Conservation (phyloP, 1,140 invertebrate genomes). For the Lycorma delicatula region DNA sequence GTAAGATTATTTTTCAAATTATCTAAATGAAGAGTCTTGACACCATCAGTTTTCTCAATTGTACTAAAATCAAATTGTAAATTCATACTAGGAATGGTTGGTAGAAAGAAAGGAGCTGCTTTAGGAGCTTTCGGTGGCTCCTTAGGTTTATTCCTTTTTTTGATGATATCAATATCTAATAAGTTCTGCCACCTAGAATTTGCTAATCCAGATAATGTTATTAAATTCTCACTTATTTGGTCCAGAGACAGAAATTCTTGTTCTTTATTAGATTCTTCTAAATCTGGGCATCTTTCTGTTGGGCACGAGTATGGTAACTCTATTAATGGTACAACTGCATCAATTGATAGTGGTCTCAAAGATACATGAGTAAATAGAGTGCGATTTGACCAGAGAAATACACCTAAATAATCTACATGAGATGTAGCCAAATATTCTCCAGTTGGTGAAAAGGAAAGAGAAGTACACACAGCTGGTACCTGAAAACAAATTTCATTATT, state of each 20-base stretch:
- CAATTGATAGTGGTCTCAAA: constrained; percentile 57
- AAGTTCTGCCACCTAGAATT: constrained; percentile 90
- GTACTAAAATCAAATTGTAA: constrained; percentile 66
- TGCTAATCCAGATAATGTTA: constrained; percentile 79
- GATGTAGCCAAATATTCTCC: constrained; percentile 84
- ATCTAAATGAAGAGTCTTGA: constrained; percentile 35
- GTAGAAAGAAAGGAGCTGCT: constrained; percentile 90
- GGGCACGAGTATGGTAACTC: constrained; percentile 44
- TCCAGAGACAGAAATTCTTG: constrained; percentile 64
- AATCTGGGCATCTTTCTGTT: constrained; percentile 39
- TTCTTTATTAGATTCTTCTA: constrained; percentile 45
- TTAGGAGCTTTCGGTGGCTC: constrained; percentile 69
- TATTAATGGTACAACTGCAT: constrained; percentile 48
- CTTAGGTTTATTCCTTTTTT: constrained; percentile 85
- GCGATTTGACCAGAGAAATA: constrained; percentile 91
- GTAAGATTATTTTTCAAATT: constrained; percentile 47
- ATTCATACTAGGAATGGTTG: constrained; percentile 75
- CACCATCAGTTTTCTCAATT: constrained; percentile 31
- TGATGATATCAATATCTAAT: constrained; percentile 82
- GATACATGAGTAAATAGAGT: constrained; percentile 73
- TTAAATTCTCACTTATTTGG: constrained; percentile 70
- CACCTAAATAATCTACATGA: constrained; percentile 78
- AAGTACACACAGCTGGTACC: constrained; percentile 66
- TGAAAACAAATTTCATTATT: constrained; percentile 33
- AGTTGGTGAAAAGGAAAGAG: constrained; percentile 80